Conservation (phyloP, 2,888 invertebrate genomes). For the Adelognathus sp. region DNA sequence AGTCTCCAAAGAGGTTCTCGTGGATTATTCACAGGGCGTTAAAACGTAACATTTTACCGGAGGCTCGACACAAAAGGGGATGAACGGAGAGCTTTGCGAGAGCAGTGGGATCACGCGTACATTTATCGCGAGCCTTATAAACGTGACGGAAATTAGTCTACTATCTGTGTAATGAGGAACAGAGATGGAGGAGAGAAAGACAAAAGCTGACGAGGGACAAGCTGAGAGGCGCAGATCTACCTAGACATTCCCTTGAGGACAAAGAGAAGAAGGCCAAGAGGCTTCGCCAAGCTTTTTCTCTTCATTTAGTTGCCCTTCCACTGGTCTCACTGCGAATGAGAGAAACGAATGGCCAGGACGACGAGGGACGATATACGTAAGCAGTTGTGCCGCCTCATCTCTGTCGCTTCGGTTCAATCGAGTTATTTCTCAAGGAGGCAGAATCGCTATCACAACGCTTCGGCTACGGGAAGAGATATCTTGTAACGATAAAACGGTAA, state of each 20-base stretch:
- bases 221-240: slow-evolving; percentile 4
- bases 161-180: slow-evolving; percentile 42
- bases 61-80: slow-evolving; percentile 15
- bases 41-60: slow-evolving; percentile 21
- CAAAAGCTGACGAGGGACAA: slow-evolving; percentile 10
- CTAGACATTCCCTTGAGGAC: slow-evolving; percentile 10
- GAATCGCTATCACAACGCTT: slow-evolving; percentile 10
- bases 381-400: slow-evolving; percentile 15
- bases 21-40: slow-evolving; percentile 23
- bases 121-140: slow-evolving; percentile 15
- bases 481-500: background rate
- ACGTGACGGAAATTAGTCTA: slow-evolving; percentile 40
- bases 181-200: slow-evolving; percentile 9
- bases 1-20: background rate
- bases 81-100: background rate
- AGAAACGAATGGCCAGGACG: slow-evolving; percentile 5
- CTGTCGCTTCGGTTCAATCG: slow-evolving; percentile 17
- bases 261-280: slow-evolving; percentile 26
- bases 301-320: background rate
- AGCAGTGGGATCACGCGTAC: background rate
- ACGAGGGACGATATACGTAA: background rate
- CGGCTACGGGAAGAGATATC: background rate
- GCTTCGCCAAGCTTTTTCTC: slow-evolving; percentile 20
- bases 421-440: slow-evolving; percentile 44
- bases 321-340: slow-evolving; percentile 7